Evolutionary conservation across 2,888 invertebrate genomes (phyloP).

Genomic region (Chromoteleia sp.): DNA sequence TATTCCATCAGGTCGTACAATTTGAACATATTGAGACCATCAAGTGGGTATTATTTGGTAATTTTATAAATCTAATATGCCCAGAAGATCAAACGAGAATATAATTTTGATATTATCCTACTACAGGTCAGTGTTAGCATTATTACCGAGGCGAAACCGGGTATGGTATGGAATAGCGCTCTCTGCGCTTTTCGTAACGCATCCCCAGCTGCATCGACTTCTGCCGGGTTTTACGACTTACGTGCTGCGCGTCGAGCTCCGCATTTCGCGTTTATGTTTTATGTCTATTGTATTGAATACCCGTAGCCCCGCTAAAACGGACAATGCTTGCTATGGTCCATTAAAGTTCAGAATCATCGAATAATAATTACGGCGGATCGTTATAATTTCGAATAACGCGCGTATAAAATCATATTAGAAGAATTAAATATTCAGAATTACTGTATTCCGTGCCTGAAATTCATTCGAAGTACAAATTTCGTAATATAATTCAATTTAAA

Average conservation of each 20-base stretch:
- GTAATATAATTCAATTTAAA: neutral
- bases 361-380: conserved; percentile 42
- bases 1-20: too few species aligned
- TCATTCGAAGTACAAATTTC: neutral
- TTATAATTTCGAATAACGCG: conserved; percentile 31
- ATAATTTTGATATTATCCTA: conserved; percentile 4
- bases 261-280: conserved; percentile 75
- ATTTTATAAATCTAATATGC: too few species aligned
- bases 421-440: neutral
- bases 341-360: conserved; percentile 42
- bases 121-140: conserved; percentile 20
- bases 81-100: neutral
- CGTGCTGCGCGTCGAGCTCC: conserved; percentile 75
- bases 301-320: conserved; percentile 76
- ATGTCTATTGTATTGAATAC: conserved; percentile 75
- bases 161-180: conserved; percentile 23
- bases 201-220: conserved; percentile 70
- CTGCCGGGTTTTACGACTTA: conserved; percentile 75
- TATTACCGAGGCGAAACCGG: conserved; percentile 14
- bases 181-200: conserved; percentile 50
- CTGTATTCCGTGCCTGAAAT: neutral
- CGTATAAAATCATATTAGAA: conserved; percentile 5
- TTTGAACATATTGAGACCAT: too few species aligned
- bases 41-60: too few species aligned
- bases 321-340: conserved; percentile 50